phyloP scores from a whole-genome alignment of 1,140 invertebrate species.

The Heterodera carotae region DNA sequence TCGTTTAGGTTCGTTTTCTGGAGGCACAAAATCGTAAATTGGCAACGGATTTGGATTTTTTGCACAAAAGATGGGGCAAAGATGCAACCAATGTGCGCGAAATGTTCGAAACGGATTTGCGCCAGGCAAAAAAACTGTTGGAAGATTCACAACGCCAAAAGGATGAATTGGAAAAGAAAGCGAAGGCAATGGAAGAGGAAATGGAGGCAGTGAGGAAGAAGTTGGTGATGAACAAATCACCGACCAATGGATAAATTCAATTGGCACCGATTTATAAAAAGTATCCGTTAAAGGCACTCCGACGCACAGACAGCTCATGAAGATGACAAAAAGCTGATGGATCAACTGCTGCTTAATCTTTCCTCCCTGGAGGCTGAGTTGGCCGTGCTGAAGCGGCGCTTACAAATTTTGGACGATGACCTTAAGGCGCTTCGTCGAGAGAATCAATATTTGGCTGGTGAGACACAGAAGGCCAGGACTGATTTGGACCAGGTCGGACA shows the following conservation, averaged over 20 bases:
- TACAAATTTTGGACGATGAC: constrained; percentile 62
- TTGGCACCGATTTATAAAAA: constrained; percentile 8
- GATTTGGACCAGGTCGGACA: constrained; percentile 25
- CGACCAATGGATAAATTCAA: constrained; percentile 16
- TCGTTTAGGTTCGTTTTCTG: constrained; percentile 67
- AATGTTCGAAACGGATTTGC: constrained; percentile 69
- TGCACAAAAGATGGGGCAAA: constrained; percentile 68
- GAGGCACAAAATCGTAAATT: constrained; percentile 69
- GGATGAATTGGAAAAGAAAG: constrained; percentile 43
- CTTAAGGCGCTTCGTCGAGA: constrained; percentile 57
- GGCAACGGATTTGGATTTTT: constrained; percentile 67
- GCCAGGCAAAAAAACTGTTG: constrained; percentile 51
- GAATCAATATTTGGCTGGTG: constrained; percentile 54
- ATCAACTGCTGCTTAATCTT: constrained; percentile 56
- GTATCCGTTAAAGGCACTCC: constrained; percentile 51
- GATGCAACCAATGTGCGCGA: constrained; percentile 68
- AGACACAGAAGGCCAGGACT: constrained; percentile 47
- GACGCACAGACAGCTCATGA: constrained; percentile 54
- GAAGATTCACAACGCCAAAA: constrained; percentile 49
- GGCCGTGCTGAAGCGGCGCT: constrained; percentile 56
- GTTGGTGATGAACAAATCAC: constrained; percentile 37
- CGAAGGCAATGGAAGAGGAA: constrained; percentile 53
- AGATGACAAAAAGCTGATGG: constrained; percentile 56
- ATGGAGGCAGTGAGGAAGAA: constrained; percentile 53
- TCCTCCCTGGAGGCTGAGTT: constrained; percentile 61